Conservation (phyloP, 2,113 vertebrate species). For the Nannobrachium achirus region DNA sequence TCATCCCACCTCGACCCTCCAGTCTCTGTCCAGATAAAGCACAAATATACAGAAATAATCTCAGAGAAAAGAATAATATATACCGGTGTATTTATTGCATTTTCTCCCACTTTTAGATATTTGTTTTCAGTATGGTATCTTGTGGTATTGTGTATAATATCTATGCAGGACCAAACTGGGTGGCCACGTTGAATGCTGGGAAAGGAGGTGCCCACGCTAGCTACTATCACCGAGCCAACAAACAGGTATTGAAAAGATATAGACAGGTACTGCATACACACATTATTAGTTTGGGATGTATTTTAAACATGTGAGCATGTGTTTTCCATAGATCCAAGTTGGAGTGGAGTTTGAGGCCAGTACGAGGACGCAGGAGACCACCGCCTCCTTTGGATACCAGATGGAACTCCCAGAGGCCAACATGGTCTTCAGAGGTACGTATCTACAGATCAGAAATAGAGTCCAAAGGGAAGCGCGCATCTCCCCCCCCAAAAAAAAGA, state of each 20-base stretch:
- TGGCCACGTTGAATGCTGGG: slow-evolving; percentile 90
- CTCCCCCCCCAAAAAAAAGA: no score
- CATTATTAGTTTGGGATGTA: background rate
- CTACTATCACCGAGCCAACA: slow-evolving; percentile 94
- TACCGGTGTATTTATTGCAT: background rate
- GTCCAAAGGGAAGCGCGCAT: no score
- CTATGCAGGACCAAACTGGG: slow-evolving; percentile 87
- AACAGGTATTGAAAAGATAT: slow-evolving; percentile 81
- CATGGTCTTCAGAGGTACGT: slow-evolving; percentile 90
- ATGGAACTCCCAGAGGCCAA: slow-evolving; percentile 91
- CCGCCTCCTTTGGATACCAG: slow-evolving; percentile 94
- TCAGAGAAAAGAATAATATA: no score
- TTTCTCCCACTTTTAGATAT: background rate
- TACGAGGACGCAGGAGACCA: slow-evolving; percentile 92
- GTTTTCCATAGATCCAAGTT: slow-evolving; percentile 85
- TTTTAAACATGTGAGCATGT: background rate
- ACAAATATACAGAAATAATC: no score
- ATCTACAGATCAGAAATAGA: background rate
- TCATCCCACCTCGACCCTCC: no score
- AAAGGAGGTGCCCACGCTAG: slow-evolving; percentile 94
- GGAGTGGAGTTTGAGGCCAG: slow-evolving; percentile 98
- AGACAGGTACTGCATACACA: background rate
- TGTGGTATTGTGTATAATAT: background rate
- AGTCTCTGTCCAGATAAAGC: no score
- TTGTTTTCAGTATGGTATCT: background rate